A percentile compares a stretch with the other conserved stretches of the same genome.
Evolutionary conservation across 2,113 vertebrate genomes (phyloP).

Genomic region (Otis tarda): DNA sequence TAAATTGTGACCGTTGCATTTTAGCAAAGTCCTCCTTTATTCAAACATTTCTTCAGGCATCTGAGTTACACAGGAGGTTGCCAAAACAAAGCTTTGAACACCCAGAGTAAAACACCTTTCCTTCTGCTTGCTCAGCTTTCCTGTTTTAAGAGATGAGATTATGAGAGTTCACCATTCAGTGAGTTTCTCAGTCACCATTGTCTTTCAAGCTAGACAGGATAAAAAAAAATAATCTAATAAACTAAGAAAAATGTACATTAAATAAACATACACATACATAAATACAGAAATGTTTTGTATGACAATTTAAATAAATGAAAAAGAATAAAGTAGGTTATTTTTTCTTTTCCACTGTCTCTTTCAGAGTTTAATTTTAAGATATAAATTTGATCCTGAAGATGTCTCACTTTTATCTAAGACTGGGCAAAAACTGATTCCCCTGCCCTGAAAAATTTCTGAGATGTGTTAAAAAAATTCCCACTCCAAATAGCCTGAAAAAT

Average conservation of each 20-base stretch:
- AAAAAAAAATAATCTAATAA: neutral
- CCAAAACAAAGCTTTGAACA: slow-evolving; percentile 3
- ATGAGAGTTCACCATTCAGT: neutral
- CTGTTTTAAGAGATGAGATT: neutral
- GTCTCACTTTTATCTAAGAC: neutral
- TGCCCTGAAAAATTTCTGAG: neutral
- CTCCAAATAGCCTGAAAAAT: neutral
- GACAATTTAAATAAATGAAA: neutral
- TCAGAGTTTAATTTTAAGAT: neutral
- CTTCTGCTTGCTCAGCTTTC: slow-evolving; percentile 1
- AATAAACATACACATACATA: neutral
- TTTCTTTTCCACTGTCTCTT: neutral
- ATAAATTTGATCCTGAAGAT: neutral
- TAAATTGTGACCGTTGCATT: neutral
- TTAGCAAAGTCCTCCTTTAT: neutral
- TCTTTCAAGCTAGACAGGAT: neutral
- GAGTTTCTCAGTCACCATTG: neutral
- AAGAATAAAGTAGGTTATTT: neutral
- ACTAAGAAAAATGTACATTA: neutral
- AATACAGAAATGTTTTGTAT: neutral
- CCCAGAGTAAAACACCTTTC: neutral
- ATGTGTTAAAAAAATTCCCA: neutral
- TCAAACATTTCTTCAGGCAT: slow-evolving; percentile 12
- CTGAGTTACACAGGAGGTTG: neutral
- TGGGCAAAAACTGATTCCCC: neutral